Conservation (phyloP, 2,888 invertebrate species). For the Dermolepida albohirtum region DNA sequence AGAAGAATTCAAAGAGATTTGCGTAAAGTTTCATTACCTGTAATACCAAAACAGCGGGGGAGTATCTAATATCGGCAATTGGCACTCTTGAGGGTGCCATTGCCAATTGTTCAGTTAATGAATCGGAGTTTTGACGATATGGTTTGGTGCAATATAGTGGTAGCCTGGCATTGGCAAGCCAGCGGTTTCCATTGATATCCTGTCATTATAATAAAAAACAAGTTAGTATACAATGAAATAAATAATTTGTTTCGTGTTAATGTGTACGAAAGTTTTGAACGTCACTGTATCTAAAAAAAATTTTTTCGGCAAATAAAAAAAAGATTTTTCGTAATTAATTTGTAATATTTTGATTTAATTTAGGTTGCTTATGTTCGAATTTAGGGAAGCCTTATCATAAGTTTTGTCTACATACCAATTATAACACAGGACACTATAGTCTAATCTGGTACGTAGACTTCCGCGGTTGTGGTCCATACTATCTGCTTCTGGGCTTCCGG, state of each 20-base stretch:
- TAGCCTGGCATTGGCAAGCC: conserved; percentile 91
- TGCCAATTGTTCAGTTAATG: conserved; percentile 72
- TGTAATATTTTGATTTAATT: too few relatives aligned
- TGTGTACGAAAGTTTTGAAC: conserved; percentile 6
- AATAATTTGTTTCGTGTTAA: neutral
- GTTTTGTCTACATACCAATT: too few relatives aligned
- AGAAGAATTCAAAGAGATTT: neutral
- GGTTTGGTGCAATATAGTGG: conserved; percentile 92
- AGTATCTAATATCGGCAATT: conserved; percentile 59
- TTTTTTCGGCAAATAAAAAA: too few relatives aligned
- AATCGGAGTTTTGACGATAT: conserved; percentile 92
- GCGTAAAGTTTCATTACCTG: conserved; percentile 50
- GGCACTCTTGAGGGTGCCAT: conserved; percentile 57
- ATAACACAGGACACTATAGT: too few relatives aligned
- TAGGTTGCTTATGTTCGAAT: too few relatives aligned
- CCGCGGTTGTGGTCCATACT: too few relatives aligned
- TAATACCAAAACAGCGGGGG: conserved; percentile 62
- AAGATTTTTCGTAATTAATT: too few relatives aligned
- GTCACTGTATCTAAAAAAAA: neutral
- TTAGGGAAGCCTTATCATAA: too few relatives aligned
- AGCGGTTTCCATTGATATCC: conserved; percentile 96
- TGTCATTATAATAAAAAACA: conserved; percentile 61
- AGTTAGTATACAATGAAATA: neutral
- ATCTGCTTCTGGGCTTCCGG: too few relatives aligned
- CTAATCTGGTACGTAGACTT: too few relatives aligned